A percentile compares a stretch with the other conserved stretches of the same genome.
These are phyloP conservation scores for Diabrotica virgifera DNA, from an alignment of 1,140 invertebrate species.

Conservation along the genomic window DNA sequence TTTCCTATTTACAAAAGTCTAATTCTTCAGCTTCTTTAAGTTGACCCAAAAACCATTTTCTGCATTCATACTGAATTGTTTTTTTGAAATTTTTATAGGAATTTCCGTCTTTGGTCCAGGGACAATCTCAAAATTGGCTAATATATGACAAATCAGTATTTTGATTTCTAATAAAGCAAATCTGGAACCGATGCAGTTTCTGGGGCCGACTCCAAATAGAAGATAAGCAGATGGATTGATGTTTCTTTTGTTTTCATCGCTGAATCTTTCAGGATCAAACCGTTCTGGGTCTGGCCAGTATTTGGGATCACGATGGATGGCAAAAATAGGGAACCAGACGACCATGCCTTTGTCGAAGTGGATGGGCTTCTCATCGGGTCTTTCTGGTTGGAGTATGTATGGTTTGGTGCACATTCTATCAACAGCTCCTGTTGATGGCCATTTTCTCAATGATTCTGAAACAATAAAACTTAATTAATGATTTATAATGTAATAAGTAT, in stretches of 20 bases:
- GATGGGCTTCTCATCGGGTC: constrained; percentile 46
- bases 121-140: constrained; percentile 39
- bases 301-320: constrained; percentile 32
- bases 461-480: constrained; percentile 12
- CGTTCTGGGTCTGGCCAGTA: constrained; percentile 34
- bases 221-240: constrained; percentile 50
- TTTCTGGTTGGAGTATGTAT: constrained; percentile 45
- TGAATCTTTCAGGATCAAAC: constrained; percentile 18
- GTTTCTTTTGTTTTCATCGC: neutral
- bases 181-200: constrained; percentile 43
- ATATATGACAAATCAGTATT: constrained; percentile 39
- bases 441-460: constrained; percentile 57
- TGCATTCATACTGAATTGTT: constrained; percentile 31
- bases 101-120: constrained; percentile 35
- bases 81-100: constrained; percentile 35
- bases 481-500: neutral
- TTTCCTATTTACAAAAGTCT: neutral
- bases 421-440: constrained; percentile 51
- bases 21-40: constrained; percentile 11
- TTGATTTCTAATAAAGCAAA: constrained; percentile 44
- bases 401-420: constrained; percentile 55
- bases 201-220: constrained; percentile 24
- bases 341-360: constrained; percentile 41
- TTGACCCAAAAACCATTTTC: constrained; percentile 43
- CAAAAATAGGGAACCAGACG: constrained; percentile 30